Conservation (phyloP, 2,113 vertebrate genomes). For the Mesocricetus auratus region DNA sequence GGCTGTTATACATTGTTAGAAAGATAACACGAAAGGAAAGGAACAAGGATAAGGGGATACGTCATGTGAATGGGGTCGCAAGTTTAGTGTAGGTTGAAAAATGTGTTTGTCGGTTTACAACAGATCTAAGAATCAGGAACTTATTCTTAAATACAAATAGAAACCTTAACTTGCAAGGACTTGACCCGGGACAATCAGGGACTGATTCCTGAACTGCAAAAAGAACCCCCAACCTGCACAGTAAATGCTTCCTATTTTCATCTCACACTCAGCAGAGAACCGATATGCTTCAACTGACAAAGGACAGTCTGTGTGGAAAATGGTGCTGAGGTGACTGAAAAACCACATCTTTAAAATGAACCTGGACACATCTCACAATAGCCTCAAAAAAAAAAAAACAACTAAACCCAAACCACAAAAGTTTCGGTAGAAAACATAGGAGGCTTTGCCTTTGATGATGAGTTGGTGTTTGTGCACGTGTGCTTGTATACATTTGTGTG, state of each 20-base stretch:
- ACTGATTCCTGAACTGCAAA: background rate
- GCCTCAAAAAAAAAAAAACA: background rate
- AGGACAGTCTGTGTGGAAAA: background rate
- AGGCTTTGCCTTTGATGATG: background rate
- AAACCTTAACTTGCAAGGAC: background rate
- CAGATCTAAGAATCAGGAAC: background rate
- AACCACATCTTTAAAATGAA: background rate
- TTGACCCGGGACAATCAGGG: background rate
- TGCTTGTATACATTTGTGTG: background rate
- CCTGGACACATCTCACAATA: background rate
- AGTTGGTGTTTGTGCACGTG: too few relatives aligned
- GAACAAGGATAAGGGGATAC: background rate
- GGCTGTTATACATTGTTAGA: background rate
- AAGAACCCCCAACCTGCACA: background rate
- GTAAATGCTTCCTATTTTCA: background rate
- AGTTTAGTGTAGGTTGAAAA: background rate
- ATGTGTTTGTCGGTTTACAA: background rate
- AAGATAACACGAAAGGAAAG: background rate
- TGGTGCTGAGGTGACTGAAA: background rate
- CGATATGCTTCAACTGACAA: background rate
- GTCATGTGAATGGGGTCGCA: background rate
- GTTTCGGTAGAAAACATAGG: background rate
- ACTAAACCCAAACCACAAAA: background rate
- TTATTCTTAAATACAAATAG: background rate
- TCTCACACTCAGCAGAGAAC: background rate